These are phyloP conservation scores for Brachyhypopomus gauderio DNA, from an alignment of 2,113 vertebrate species.

Conservation along the genomic window DNA sequence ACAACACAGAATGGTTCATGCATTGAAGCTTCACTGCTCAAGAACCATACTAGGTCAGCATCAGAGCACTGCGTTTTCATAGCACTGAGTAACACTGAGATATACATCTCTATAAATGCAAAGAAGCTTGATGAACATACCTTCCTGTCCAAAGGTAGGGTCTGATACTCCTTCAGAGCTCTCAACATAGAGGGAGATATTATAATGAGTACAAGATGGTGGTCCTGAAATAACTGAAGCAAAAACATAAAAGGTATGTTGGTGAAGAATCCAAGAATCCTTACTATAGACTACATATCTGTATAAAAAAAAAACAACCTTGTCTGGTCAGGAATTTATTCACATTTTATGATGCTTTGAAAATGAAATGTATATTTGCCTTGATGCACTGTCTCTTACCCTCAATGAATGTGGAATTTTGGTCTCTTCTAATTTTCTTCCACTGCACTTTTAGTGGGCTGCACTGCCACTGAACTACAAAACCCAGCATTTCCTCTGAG, in stretches of 20 bases:
- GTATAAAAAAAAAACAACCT: too few relatives aligned
- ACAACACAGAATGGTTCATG: background rate
- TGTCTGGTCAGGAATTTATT: background rate
- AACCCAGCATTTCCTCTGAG: conserved; percentile 43
- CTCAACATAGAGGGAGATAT: conserved; percentile 70
- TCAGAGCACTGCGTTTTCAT: background rate
- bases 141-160: conserved; percentile 60
- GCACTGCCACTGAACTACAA: conserved; percentile 67
- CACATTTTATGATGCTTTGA: background rate
- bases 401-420: conserved; percentile 56
- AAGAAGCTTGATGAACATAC: conserved; percentile 58
- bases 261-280: too few relatives aligned
- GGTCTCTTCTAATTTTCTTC: conserved; percentile 57
- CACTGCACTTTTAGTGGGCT: conserved; percentile 57
- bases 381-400: conserved; percentile 56
- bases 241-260: background rate
- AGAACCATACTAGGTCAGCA: background rate
- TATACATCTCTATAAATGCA: background rate
- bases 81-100: too few relatives aligned
- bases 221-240: background rate
- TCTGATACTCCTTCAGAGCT: conserved; percentile 64
- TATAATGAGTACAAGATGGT: conserved; percentile 64
- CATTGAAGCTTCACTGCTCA: background rate
- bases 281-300: too few relatives aligned
- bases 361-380: background rate